Evolutionary conservation across 2,113 vertebrate genomes (phyloP).

Genomic region (Datnioides undecimradiatus): DNA sequence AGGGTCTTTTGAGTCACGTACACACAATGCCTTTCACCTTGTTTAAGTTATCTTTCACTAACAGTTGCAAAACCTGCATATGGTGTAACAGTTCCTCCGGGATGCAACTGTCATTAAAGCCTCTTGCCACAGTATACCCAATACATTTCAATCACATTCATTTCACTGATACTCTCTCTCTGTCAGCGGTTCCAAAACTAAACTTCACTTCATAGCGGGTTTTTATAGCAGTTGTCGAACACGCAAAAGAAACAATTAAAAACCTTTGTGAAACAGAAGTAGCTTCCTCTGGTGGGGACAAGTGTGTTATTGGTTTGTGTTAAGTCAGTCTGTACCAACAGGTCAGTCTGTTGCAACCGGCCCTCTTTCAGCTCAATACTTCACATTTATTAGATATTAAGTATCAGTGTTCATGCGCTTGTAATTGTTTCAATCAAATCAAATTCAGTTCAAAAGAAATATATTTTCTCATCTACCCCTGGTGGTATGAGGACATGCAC

Average conservation of each 20-base stretch:
- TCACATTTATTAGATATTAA: neutral
- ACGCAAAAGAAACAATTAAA: slow-evolving; percentile 29
- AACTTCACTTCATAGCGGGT: neutral
- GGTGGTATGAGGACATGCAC: neutral
- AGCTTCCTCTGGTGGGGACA: slow-evolving; percentile 42
- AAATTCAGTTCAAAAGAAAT: no score
- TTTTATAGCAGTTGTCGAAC: slow-evolving; percentile 18
- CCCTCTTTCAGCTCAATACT: neutral
- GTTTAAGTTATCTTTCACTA: neutral
- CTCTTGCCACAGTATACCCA: neutral
- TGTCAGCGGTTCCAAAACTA: neutral
- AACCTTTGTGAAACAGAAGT: slow-evolving; percentile 21
- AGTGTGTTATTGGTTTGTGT: slow-evolving; percentile 14
- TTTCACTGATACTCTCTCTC: neutral
- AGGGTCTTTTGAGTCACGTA: neutral
- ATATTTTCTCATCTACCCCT: neutral
- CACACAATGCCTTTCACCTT: neutral
- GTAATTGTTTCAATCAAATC: neutral
- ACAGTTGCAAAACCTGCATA: neutral
- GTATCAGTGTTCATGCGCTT: neutral
- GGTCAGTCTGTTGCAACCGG: neutral
- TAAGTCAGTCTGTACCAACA: neutral
- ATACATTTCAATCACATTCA: neutral
- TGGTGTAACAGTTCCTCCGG: neutral
- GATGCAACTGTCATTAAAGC: neutral